A percentile compares a stretch with the other conserved stretches of the same genome.
Evolutionary conservation across 2,888 invertebrate genomes (phyloP).

Genomic region (Teleiodes luculella): DNA sequence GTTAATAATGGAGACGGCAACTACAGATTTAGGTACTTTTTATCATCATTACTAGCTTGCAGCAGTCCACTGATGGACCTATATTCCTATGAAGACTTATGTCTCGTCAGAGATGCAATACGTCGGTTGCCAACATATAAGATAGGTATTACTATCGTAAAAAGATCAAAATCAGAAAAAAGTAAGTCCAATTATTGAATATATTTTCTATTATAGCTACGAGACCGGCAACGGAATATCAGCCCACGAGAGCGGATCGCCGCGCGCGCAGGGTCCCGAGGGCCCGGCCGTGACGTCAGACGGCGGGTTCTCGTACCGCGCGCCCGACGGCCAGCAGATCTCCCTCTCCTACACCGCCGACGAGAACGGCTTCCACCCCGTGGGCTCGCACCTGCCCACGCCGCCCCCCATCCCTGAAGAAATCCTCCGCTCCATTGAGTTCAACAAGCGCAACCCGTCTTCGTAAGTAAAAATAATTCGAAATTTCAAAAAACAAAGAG

Average conservation of each 20-base stretch:
- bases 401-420: conserved; percentile 75
- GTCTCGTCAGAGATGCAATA: no score
- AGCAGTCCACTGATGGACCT: neutral
- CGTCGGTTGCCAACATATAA: no score
- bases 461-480: conserved; percentile 65
- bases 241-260: conserved; percentile 78
- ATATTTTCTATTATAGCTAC: conserved; percentile 68
- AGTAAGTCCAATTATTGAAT: no score
- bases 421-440: conserved; percentile 75
- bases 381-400: conserved; percentile 80
- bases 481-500: no score
- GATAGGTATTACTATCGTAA: no score
- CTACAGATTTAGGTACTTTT: conserved; percentile 79
- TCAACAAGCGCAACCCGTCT: conserved; percentile 66
- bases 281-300: conserved; percentile 79
- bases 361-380: conserved; percentile 84
- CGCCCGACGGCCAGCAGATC: conserved; percentile 82
- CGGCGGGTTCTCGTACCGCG: conserved; percentile 82
- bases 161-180: no score
- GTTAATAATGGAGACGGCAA: conserved; percentile 82
- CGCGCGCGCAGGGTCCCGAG: conserved; percentile 76
- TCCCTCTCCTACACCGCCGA: conserved; percentile 83
- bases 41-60: neutral
- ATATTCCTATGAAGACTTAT: no score
- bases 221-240: conserved; percentile 83